These are phyloP conservation scores for Pipa parva DNA, from an alignment of 2,113 vertebrate species.

Conservation along the genomic window DNA sequence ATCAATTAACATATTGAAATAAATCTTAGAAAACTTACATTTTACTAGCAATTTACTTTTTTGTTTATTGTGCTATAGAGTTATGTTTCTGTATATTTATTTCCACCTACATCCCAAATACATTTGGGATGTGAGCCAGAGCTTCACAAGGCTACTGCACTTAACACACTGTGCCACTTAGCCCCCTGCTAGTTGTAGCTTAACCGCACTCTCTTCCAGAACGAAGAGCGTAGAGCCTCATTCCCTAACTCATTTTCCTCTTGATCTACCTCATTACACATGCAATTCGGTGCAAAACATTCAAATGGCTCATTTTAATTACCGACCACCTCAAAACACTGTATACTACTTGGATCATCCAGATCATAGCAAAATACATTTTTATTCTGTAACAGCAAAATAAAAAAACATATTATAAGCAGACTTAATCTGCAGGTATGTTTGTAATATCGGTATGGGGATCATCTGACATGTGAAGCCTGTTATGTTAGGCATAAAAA, in stretches of 20 bases:
- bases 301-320: constrained; percentile 49
- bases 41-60: not conserved
- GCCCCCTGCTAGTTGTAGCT: constrained; percentile 39
- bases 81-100: constrained; percentile 2
- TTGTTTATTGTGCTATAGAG: not conserved
- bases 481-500: no score
- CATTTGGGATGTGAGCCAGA: constrained; percentile 24
- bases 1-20: no score
- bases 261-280: constrained; percentile 46
- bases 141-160: constrained; percentile 28
- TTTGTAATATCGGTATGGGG: no score
- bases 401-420: not conserved
- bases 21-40: no score
- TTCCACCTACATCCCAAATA: constrained; percentile 3
- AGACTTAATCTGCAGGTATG: no score
- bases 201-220: constrained; percentile 41
- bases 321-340: constrained; percentile 34
- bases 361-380: not conserved
- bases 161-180: constrained; percentile 39
- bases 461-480: no score
- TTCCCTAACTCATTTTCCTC: constrained; percentile 40
- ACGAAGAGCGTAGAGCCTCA: constrained; percentile 4
- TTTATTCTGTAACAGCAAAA: not conserved
- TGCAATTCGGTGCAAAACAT: constrained; percentile 30
- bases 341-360: not conserved